phyloP scores from a whole-genome alignment of 2,888 invertebrate genomes.

The Habroteleia sp. region DNA sequence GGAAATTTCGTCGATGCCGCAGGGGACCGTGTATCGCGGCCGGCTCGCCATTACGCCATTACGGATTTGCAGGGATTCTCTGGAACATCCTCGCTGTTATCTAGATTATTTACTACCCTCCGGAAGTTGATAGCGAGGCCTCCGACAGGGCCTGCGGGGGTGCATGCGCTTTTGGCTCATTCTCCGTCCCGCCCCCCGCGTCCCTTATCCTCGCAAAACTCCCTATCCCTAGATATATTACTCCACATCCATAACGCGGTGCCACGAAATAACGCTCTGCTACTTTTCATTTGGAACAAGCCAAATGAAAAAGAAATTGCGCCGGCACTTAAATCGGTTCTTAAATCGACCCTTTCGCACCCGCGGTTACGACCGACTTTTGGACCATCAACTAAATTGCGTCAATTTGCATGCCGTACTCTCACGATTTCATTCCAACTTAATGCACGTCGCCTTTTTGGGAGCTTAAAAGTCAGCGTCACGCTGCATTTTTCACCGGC shows the following conservation, averaged over 20 bases:
- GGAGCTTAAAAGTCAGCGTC: constrained; percentile 18
- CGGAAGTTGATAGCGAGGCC: constrained; percentile 63
- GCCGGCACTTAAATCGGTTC: constrained; percentile 35
- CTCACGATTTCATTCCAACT: constrained; percentile 33
- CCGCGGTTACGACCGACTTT: constrained; percentile 27
- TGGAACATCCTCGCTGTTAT: constrained; percentile 70
- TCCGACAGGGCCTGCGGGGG: constrained; percentile 57
- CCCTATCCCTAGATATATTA: constrained; percentile 38
- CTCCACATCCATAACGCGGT: constrained; percentile 51
- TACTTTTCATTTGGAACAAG: constrained; percentile 42
- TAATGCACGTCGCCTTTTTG: constrained; percentile 25
- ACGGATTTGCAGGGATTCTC: constrained; percentile 72
- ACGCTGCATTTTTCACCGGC: constrained; percentile 13
- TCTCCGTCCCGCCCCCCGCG: constrained; percentile 37
- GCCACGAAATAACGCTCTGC: constrained; percentile 61
- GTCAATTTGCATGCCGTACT: constrained; percentile 43
- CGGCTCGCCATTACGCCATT: constrained; percentile 65
- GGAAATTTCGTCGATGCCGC: constrained; percentile 47
- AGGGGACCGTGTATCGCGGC: constrained; percentile 48
- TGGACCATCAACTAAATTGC: constrained; percentile 41
- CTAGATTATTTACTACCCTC: constrained; percentile 73
- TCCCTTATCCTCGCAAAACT: constrained; percentile 31
- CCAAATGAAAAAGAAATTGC: constrained; percentile 46
- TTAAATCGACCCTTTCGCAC: constrained; percentile 42
- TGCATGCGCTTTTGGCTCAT: constrained; percentile 63